Evolutionary conservation across 2,113 vertebrate genomes (phyloP), one percentile per base, ranked within the genome.

Genomic region (Corydoras sp.): DNA sequence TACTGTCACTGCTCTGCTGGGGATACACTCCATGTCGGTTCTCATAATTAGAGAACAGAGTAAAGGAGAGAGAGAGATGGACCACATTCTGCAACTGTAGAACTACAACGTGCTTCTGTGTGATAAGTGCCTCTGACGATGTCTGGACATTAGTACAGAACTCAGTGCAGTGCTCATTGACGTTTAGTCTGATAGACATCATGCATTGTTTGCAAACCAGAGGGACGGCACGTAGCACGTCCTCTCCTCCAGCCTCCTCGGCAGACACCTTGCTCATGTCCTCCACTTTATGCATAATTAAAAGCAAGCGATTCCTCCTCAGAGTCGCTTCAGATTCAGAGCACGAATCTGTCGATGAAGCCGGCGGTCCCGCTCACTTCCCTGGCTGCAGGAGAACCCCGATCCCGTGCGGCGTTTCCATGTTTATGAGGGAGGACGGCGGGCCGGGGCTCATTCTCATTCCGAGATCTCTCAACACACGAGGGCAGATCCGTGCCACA

Each of bases 191-290:
- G 7, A 53, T 53, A 53, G 11, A 12, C 11, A 3, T 53, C 5
- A 53, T n/a, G 10, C 31, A 43, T 68, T 32, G 7, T n/a, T 54
- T 58, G 24, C 55, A 68, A 13, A 54, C 76, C 71, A 13, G 68
- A 29, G 54, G 72, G 69, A 65, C 70, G 32, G 62, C 12, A 49
- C 76, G 56, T 58, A 48, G 69, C 78, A 53, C 59, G 78, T 76
- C 81, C 70, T 76, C 81, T 85, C 80, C 84, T 83, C 83, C 79
- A 81, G 43, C 2, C 43, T 15, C 56, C 73, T 60, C 71, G 15
- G 24, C 48, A 0, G 72, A 72, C 82, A 81, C 80, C 63, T 48
- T 60, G 51, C 73, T 70, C 66, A 58, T 61, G 55, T 56, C 61
- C 58, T 15, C 73, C 51, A 58, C 67, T 77, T 73, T 74, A 76